Evolutionary conservation across 2,888 invertebrate genomes (phyloP).

Genomic region (Eristalinus sepulchralis): DNA sequence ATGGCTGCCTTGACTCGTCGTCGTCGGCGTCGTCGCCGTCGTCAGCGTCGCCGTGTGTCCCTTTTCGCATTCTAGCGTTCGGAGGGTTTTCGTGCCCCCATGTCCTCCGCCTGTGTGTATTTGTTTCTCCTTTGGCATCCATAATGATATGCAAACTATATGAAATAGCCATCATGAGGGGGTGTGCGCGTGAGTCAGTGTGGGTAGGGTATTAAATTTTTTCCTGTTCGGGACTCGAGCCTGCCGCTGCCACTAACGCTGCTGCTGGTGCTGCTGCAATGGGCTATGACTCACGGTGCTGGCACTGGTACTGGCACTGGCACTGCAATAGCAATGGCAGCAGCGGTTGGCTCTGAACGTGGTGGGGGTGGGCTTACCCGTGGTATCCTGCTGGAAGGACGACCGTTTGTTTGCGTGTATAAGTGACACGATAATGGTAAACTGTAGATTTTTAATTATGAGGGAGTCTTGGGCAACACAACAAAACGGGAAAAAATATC

Average conservation of each 20-base stretch:
- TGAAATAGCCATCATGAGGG: constrained; percentile 59
- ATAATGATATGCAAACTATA: constrained; percentile 72
- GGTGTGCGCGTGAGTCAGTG: constrained; percentile 45
- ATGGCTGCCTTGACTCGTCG: constrained; percentile 57
- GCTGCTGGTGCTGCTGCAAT: constrained; percentile 39
- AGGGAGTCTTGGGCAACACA: constrained; percentile 70
- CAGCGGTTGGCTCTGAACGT: neutral
- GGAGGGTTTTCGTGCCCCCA: constrained; percentile 29
- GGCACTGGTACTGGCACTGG: neutral
- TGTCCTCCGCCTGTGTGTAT: constrained; percentile 43
- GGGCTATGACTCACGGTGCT: constrained; percentile 37
- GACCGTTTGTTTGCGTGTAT: constrained; percentile 63
- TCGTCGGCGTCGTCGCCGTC: neutral
- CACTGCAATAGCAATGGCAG: constrained; percentile 37
- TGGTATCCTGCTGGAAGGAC: constrained; percentile 41
- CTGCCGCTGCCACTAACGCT: constrained; percentile 22
- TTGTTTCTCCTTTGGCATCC: constrained; percentile 70
- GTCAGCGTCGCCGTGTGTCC: constrained; percentile 41
- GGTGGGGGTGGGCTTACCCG: constrained; percentile 19
- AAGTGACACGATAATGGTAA: constrained; percentile 70
- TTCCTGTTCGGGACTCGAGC: neutral
- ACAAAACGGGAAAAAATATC: constrained; percentile 28
- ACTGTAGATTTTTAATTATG: constrained; percentile 75
- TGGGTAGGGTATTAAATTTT: constrained; percentile 34
- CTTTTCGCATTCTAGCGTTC: constrained; percentile 44